Conservation (phyloP, 2,113 vertebrate genomes). For the Cavia porcellus region DNA sequence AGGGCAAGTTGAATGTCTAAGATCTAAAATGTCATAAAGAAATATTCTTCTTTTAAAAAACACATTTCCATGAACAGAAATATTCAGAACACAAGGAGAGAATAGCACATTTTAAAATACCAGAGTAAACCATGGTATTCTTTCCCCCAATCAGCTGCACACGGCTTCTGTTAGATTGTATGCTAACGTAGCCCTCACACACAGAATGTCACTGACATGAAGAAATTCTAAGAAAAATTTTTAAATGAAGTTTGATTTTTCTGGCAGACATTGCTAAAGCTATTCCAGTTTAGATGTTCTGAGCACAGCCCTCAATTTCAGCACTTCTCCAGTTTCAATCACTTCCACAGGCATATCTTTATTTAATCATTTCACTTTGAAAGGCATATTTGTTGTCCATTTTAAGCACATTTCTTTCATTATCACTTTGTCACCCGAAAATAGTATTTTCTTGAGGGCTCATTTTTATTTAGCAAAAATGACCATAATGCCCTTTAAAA, state of each 20-base stretch:
- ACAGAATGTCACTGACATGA: slow-evolving; percentile 81
- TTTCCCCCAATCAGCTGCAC: slow-evolving; percentile 76
- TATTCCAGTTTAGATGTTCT: slow-evolving; percentile 79
- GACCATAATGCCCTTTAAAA: slow-evolving; percentile 85
- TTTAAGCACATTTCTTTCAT: slow-evolving; percentile 85
- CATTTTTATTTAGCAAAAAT: slow-evolving; percentile 84
- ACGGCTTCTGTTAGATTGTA: slow-evolving; percentile 82
- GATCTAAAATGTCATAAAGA: slow-evolving; percentile 81
- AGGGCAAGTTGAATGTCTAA: slow-evolving; percentile 71
- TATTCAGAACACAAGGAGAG: slow-evolving; percentile 81
- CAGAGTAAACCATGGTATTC: slow-evolving; percentile 79
- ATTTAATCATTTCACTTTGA: slow-evolving; percentile 82
- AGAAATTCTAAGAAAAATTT: slow-evolving; percentile 75
- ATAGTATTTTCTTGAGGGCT: slow-evolving; percentile 82
- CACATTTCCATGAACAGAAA: slow-evolving; percentile 82
- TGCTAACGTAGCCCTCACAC: slow-evolving; percentile 75
- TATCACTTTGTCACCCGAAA: slow-evolving; percentile 83
- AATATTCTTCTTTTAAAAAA: slow-evolving; percentile 73
- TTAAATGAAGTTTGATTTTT: slow-evolving; percentile 80
- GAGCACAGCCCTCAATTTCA: slow-evolving; percentile 73
- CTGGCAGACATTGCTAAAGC: slow-evolving; percentile 78
- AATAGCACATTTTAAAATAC: slow-evolving; percentile 83
- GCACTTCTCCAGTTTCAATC: slow-evolving; percentile 72
- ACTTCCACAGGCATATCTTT: slow-evolving; percentile 77
- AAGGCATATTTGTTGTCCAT: slow-evolving; percentile 84